Evolutionary conservation across 2,113 vertebrate species (phyloP), one percentile per base, ranked within the genome.

Genomic region (Chiloscyllium plagiosum): DNA sequence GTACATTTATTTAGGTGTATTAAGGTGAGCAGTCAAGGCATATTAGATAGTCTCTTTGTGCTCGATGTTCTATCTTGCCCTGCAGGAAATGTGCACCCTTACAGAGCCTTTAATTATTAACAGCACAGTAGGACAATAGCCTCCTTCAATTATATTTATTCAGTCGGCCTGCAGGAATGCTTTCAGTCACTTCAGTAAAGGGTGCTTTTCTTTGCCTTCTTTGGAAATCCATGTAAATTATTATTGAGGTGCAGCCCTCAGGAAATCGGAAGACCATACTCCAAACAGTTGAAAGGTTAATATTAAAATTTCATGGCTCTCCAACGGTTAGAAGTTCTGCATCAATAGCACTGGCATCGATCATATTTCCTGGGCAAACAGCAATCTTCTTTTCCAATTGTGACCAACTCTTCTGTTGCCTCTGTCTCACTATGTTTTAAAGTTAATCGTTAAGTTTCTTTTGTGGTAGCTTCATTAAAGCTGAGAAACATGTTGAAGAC

Each of bases 251-350:
- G 20, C 33, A 94, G n/a, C 90, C 42, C 65, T 37, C 7, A 37
- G 90, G 90, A 42, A 94, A 37, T 68, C 50, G 0, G 5, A 89
- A 56, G 86, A 89, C 24, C 24, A 2, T 50, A 22, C 4, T 50
- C 22, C 19, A 42, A 47, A 26, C 15, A 68, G 65, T 42, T 65
- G 15, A 66, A 94, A 94, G 90, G 61, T 94, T 37, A 42, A 22
- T 61, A 94, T 94, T 94, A 94, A 94, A 68, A 68, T 94, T 94
- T 68, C 90, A 94, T 68, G 65, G 90, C 61, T 94, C 42, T 19
- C 61, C 65, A 42, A 12, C 6, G n/a, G 68, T 61, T 68, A 19
- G 33, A 42, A 50, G 65, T 68, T 2, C 37, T 65, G 42, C 61
- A 68, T 94, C 90, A 37, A 37, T n/a, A 68, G 33, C n/a, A 37